Base-by-base conservation (phyloP, 53 echinoderm and acorn worm species). In the Luidia sarsii region DNA sequence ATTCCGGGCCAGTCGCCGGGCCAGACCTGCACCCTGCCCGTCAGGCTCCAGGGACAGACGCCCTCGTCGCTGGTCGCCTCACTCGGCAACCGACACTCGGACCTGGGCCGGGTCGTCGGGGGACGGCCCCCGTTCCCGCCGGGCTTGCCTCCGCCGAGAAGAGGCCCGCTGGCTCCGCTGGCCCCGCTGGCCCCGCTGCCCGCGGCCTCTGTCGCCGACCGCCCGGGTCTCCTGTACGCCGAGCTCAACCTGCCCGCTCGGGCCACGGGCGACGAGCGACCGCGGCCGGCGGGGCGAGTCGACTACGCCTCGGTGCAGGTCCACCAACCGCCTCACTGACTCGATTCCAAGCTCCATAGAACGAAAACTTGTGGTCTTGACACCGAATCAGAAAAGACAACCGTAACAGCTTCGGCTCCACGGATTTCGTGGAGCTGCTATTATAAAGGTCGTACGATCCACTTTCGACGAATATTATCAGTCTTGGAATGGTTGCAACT, bases 181-280 rank as follows among this genome's bases (percentile, higher is more conserved):
- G 37, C 72, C 20, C 38, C 16, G 48, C 72, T 43, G 64, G 15
- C 64, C 46, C 65, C 27, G 19, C 64, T 23, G 19, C 64, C 27
- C 7, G 21, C 50, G 25, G 50, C 50, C 61, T 61, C 59, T 1
- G 37, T n/a, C n/a, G n/a, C n/a, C n/a, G n/a, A n/a, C n/a, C n/a
- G 57, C 32, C 49, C 53, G 25, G 86, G 70, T 18, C 55, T 90
- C 18, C 64, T 90, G 15, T 90, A 90, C 36, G 90, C 90, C 19
- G 90, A 90, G 64, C 39, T 90, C 18, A 83, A 90, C n/a, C 77
- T 77, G 3, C 2, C 45, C 33, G 31, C 62, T 29, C 35, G 37
- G 4, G 25, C 0, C 22, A 32, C 50, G 22, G 21, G 34, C 15
- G 25, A 10, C 19, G 3, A 27, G 0, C 32, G 30, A 19, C 22